Conservation (phyloP, 2,113 vertebrate genomes). For the Semnornis frantzii region DNA sequence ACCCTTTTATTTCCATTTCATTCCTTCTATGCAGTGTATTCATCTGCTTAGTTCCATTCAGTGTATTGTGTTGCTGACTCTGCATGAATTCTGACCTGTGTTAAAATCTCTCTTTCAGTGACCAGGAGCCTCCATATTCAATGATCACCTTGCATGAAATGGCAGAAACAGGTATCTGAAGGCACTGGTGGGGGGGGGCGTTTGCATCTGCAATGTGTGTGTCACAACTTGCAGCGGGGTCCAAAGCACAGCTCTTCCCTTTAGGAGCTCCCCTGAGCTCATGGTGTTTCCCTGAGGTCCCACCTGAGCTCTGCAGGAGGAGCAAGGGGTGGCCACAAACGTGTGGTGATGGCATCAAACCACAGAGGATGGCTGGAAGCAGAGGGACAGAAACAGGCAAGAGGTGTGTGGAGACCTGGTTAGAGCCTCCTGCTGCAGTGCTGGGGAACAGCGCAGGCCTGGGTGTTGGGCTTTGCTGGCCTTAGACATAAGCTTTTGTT, state of each 20-base stretch:
- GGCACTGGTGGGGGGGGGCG: not conserved
- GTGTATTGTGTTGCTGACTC: not conserved
- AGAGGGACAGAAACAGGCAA: not conserved
- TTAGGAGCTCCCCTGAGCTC: not conserved
- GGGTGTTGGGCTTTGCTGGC: not conserved
- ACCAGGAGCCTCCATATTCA: slow-evolving; percentile 98
- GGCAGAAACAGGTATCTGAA: slow-evolving; percentile 95
- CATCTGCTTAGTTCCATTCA: too few species aligned
- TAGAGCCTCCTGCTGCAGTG: fast-evolving
- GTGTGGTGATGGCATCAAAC: not conserved
- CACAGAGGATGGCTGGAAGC: not conserved
- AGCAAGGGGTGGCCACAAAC: not conserved
- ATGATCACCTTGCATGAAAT: slow-evolving; percentile 99
- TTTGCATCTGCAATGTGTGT: not conserved
- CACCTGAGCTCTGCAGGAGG: fast-evolving
- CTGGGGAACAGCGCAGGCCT: fast-evolving
- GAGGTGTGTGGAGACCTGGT: fast-evolving
- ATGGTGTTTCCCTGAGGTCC: not conserved
- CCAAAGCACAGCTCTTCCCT: not conserved
- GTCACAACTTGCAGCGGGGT: not conserved
- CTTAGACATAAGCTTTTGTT: not conserved
- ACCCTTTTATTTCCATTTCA: too few species aligned
- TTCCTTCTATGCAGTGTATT: slow-evolving; percentile 1
- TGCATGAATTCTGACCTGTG: slow-evolving; percentile 54
- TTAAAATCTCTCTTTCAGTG: slow-evolving; percentile 84